Evolutionary conservation across 2,113 vertebrate species (phyloP).

Genomic region (Capricornis sumatraensis): DNA sequence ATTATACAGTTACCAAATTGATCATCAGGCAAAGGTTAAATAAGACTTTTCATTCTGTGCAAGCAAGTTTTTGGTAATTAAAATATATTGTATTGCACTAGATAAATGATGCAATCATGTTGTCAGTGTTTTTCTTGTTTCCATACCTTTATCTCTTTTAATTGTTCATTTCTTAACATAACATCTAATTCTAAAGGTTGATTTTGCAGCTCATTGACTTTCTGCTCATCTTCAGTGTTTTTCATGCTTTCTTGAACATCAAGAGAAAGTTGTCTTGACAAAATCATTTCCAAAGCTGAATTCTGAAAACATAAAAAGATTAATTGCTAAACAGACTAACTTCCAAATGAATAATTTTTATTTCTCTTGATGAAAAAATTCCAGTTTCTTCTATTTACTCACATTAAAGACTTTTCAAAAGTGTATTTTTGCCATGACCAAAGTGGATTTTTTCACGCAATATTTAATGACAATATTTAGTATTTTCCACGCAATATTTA

Average conservation of each 20-base stretch:
- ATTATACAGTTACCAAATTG: slow-evolving; percentile 72
- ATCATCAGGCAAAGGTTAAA: slow-evolving; percentile 66
- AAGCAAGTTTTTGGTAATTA: slow-evolving; percentile 67
- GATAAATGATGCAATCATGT: slow-evolving; percentile 49
- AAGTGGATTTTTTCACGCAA: not conserved
- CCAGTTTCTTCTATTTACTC: not conserved
- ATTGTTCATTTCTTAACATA: slow-evolving; percentile 84
- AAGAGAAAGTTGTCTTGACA: slow-evolving; percentile 67
- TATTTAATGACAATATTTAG: not conserved
- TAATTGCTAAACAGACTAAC: slow-evolving; percentile 35
- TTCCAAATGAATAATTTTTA: slow-evolving; percentile 51
- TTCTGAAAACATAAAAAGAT: slow-evolving; percentile 75
- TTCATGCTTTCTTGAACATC: slow-evolving; percentile 66
- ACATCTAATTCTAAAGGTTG: slow-evolving; percentile 83
- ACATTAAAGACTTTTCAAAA: not conserved
- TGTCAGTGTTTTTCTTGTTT: slow-evolving; percentile 59
- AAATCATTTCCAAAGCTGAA: slow-evolving; percentile 63
- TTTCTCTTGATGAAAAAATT: slow-evolving; percentile 56
- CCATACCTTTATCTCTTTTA: slow-evolving; percentile 89
- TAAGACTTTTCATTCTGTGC: slow-evolving; percentile 54
- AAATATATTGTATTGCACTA: slow-evolving; percentile 59
- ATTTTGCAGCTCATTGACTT: slow-evolving; percentile 83
- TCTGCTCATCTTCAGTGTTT: slow-evolving; percentile 80
- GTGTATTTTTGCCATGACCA: not conserved
- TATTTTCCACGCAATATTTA: not conserved